Evolutionary conservation across 2,888 invertebrate species (phyloP).

Genomic region (Drosophila fungiperda): DNA sequence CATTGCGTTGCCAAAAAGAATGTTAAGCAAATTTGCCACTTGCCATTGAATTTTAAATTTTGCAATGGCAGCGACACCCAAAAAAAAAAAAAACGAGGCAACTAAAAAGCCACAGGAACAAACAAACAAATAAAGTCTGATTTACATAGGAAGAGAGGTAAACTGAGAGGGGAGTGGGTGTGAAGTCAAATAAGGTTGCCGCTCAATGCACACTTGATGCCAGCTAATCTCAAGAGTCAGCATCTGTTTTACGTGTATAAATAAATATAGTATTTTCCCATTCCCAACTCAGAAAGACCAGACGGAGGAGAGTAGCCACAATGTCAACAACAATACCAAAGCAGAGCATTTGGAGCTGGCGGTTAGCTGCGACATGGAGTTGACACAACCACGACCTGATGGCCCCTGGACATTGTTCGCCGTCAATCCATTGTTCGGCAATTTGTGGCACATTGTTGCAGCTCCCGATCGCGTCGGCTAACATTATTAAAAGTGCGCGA

Average conservation of each 20-base stretch:
- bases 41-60: slow-evolving; percentile 46
- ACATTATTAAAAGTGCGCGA: slow-evolving; percentile 36
- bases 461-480: neutral
- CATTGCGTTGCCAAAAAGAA: neutral
- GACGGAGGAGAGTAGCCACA: slow-evolving; percentile 36
- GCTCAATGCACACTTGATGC: slow-evolving; percentile 68
- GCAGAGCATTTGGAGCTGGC: slow-evolving; percentile 57
- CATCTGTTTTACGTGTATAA: slow-evolving; percentile 50
- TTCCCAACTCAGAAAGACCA: neutral
- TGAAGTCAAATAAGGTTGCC: neutral
- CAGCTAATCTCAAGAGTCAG: slow-evolving; percentile 72
- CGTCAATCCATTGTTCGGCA: slow-evolving; percentile 70
- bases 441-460: slow-evolving; percentile 73
- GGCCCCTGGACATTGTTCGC: slow-evolving; percentile 46
- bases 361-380: slow-evolving; percentile 34
- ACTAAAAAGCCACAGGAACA: neutral
- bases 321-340: slow-evolving; percentile 51
- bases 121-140: slow-evolving; percentile 16
- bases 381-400: slow-evolving; percentile 21
- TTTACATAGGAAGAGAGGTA: neutral
- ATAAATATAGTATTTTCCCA: slow-evolving; percentile 36
- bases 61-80: slow-evolving; percentile 18
- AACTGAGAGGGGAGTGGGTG: neutral
- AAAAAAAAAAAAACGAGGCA: neutral
- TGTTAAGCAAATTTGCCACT: slow-evolving; percentile 24